These are phyloP conservation scores for Eurystomus glaucurus DNA, from an alignment of 2,797 vertebrate genomes.

Conservation along the genomic window DNA sequence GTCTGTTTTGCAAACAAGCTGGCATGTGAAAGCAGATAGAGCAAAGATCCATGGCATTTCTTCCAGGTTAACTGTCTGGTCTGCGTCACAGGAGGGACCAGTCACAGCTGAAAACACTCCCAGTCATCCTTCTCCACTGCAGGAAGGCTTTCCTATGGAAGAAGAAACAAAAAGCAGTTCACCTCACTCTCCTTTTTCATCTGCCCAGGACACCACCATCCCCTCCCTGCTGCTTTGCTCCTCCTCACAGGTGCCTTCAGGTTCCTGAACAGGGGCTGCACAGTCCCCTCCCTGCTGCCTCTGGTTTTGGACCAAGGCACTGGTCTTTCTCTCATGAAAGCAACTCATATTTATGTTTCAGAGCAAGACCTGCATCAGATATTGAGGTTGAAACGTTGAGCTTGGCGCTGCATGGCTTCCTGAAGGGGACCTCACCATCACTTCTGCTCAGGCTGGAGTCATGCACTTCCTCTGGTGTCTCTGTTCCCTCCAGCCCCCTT, in stretches of 20 bases:
- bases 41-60: background rate
- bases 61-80: background rate
- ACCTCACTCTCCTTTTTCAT: background rate
- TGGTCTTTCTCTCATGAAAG: background rate
- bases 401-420: accelerated
- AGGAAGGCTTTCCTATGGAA: background rate
- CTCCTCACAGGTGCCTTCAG: background rate
- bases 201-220: accelerated
- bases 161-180: background rate
- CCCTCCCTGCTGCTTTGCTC: background rate
- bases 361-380: background rate
- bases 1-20: accelerated
- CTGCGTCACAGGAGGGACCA: background rate
- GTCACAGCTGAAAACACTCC: background rate
- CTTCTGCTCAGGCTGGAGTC: background rate
- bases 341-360: background rate
- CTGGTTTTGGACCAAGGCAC: accelerated
- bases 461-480: background rate
- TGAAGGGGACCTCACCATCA: background rate
- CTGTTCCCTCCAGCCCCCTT: accelerated
- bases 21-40: background rate
- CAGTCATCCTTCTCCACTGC: background rate
- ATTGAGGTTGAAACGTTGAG: accelerated
- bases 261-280: background rate
- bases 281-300: background rate